Base-by-base conservation (phyloP, 1,140 invertebrate species). In the Trachymyrmex septentrionalis region DNA sequence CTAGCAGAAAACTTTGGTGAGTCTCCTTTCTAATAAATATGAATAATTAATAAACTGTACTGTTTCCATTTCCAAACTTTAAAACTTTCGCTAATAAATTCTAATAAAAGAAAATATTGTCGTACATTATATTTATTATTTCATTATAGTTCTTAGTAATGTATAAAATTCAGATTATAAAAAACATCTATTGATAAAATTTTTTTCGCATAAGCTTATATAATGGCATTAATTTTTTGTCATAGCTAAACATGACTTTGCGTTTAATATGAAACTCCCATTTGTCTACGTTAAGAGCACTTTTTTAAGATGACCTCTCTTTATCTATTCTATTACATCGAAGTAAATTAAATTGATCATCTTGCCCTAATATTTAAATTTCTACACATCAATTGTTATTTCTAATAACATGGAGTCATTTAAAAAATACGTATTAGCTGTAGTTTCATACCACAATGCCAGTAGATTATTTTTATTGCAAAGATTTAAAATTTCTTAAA, bases 221-320 rank as follows among this genome's bases (percentile, higher is more conserved):
- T n/a, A 55, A 57, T 2, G 9, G 2, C 2, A 55, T 7, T 73
- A 53, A 34, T 57, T 12, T 6, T 55, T 55, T 53, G 16, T 55
- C 71, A 55, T n/a, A 55, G 2, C 57, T 73, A 57, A 73, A 73
- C 19, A 57, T 73, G 71, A 73, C 27, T 2, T 38, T 55, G 19
- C 50, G 10, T 73, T 73, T 73, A 73, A 55, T 73, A 34, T 73
- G 19, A 30, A 55, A 55, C 10, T 73, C 3, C 3, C 55, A 30
- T 55, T 71, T 53, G 1, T 27, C 9, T 27, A 55, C 1, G n/a
- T 72, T 72, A 27, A 10, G 19, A 27, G 19, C 48, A 55, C 38
- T 72, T 55, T 72, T 55, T 72, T 12, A 19, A 71, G 3, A 71
- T 71, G 6, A 3, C 19, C 1, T n/a, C 19, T 21, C 53, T 55